Base-by-base conservation (phyloP, 2,888 invertebrate species). In the Macrosiphum euphorbiae region DNA sequence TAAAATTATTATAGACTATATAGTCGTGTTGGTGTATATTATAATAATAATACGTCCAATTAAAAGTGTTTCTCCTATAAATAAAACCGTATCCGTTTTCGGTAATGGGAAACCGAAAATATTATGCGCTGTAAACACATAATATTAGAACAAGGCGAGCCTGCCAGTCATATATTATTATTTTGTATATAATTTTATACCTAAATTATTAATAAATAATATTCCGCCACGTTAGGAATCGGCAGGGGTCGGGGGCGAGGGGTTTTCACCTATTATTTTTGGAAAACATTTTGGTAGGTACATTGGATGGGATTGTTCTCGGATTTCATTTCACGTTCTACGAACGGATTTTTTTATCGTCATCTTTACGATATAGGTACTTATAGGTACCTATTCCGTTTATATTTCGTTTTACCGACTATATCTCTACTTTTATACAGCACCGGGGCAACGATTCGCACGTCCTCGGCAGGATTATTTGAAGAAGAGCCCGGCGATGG, bases 1-100 rank as follows among this genome's bases (percentile, higher is more conserved):
- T 78, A 55, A 55, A 4, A 55, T 55, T 0, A 47, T 47, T 47
- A 47, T 47, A 10, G 47, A 47, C 47, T 47, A 47, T 41, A n/a
- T 35, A 78, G 78, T 35, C 78, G 78, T 8, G 55, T 20, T 55
- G 78, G 20, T 41, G 35, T 78, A 78, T 35, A 35, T 78, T 35
- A 47, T 47, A 47, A 78, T 78, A 35, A 55, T 58, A 26, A 20
- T 78, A 78, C 78, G 78, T 78, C 78, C 78, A 78, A 78, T 88
- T 88, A 88, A 52, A 88, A 52, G 50, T n/a, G 52, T n/a, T 52
- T n/a, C 86, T 26, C 1, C 24, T 35, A 41, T 13, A 26, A 78
- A 78, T 88, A 88, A 88, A 88, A 55, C 88, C 88, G 55, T 88
- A 88, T 88, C 88, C 88, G 55, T 41, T 88, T 88, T 55, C 88